These are phyloP conservation scores for Melangyna quadrimaculata DNA, from an alignment of 2,888 invertebrate genomes.

Conservation along the genomic window DNA sequence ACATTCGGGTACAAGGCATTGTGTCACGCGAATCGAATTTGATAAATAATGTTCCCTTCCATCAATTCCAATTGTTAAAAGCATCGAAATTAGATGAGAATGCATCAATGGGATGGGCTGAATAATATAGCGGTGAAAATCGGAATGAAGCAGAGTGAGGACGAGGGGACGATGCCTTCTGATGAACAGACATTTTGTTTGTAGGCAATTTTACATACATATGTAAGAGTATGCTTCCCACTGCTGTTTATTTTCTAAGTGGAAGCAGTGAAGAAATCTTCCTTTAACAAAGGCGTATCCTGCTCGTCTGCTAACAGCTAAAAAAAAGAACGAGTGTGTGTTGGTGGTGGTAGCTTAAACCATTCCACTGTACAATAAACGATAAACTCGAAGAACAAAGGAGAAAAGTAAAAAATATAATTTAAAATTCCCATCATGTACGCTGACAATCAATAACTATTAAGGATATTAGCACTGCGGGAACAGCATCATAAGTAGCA, in stretches of 20 bases:
- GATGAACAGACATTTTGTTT: slow-evolving; percentile 41
- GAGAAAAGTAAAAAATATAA: slow-evolving; percentile 47
- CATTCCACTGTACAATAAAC: slow-evolving; percentile 27
- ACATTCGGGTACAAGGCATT: slow-evolving; percentile 42
- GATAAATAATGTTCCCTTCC: slow-evolving; percentile 62
- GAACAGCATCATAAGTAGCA: slow-evolving; percentile 69
- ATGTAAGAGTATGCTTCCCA: neutral
- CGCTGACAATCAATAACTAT: slow-evolving; percentile 71
- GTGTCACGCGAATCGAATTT: slow-evolving; percentile 63
- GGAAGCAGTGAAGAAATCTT: slow-evolving; percentile 7
- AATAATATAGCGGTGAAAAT: neutral
- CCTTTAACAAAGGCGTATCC: slow-evolving; percentile 43
- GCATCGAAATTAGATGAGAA: slow-evolving; percentile 63
- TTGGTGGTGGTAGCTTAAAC: slow-evolving; percentile 1
- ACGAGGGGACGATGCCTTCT: slow-evolving; percentile 43
- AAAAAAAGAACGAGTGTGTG: slow-evolving; percentile 2
- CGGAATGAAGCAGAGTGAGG: slow-evolving; percentile 5
- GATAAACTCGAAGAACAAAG: slow-evolving; percentile 28
- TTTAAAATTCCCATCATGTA: slow-evolving; percentile 69
- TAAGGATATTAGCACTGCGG: slow-evolving; percentile 70
- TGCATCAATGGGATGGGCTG: slow-evolving; percentile 41
- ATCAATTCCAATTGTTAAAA: slow-evolving; percentile 60
- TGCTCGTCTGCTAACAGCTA: slow-evolving; percentile 55
- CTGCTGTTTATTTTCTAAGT: neutral
- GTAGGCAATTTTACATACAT: slow-evolving; percentile 43